These are phyloP conservation scores for Hippasteria phrygiana DNA, from an alignment of 53 echinoderm and acorn worm species.

Conservation along the genomic window DNA sequence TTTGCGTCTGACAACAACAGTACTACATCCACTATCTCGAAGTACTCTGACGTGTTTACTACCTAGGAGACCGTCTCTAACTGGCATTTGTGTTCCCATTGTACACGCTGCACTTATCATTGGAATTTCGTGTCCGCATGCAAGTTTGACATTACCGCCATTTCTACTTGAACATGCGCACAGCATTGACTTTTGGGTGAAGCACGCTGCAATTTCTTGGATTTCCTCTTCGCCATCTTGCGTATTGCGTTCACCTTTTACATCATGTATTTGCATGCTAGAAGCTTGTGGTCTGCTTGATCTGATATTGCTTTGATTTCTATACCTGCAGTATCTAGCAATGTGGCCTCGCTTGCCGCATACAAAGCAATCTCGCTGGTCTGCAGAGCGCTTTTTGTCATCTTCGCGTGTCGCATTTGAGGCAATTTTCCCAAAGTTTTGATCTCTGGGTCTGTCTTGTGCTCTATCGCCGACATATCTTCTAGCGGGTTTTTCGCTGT, in stretches of 20 bases:
- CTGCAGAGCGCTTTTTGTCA: neutral
- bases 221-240: neutral
- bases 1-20: conserved; percentile 5
- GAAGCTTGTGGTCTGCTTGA: neutral
- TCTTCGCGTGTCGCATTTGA: neutral
- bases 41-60: conserved; percentile 2
- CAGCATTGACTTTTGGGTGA: neutral
- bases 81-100: conserved; percentile 6
- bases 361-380: conserved; percentile 24
- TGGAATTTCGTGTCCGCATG: conserved; percentile 46
- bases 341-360: conserved; percentile 38
- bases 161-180: neutral
- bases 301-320: neutral
- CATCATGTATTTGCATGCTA: neutral
- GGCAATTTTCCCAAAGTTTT: too few relatives aligned
- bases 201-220: neutral
- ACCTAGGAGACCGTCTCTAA: conserved; percentile 11
- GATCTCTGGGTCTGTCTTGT: neutral
- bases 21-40: conserved; percentile 52
- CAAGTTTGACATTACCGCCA: neutral
- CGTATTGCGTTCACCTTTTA: neutral
- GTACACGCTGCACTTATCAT: conserved; percentile 38
- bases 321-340: conserved; percentile 51
- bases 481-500: neutral
- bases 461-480: neutral